Conservation (phyloP, 2,888 invertebrate genomes). For the Heliconius ethilla region DNA sequence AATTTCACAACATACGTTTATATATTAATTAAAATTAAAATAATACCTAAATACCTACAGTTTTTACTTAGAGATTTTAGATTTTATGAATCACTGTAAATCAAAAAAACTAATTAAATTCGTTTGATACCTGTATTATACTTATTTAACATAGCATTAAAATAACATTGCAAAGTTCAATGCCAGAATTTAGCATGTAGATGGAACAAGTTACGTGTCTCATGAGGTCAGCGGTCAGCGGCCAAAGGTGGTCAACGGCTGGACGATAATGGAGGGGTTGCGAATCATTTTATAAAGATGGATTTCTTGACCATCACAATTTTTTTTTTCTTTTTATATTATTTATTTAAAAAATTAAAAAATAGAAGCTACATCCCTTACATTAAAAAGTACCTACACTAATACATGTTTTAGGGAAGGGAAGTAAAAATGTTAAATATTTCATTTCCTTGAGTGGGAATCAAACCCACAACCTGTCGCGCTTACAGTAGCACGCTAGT, state of each 20-base stretch:
- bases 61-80: not conserved
- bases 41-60: not conserved
- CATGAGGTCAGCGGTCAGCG: conserved; percentile 71
- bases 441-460: too few relatives aligned
- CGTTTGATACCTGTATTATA: not conserved
- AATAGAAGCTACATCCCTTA: not conserved
- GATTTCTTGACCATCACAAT: conserved; percentile 19
- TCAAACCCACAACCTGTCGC: too few relatives aligned
- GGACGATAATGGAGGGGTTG: conserved; percentile 62
- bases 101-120: not conserved
- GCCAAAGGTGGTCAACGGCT: conserved; percentile 78
- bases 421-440: too few relatives aligned
- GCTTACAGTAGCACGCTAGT: too few relatives aligned
- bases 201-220: conserved; percentile 62
- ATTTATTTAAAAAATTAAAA: not conserved
- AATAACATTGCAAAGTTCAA: conserved; percentile 58
- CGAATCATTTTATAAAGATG: conserved; percentile 55
- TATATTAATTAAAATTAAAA: not conserved
- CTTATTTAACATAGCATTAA: conserved; percentile 12
- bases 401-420: not conserved
- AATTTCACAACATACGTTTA: not conserved
- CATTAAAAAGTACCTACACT: not conserved
- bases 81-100: not conserved
- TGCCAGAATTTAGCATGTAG: conserved; percentile 45
- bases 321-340: not conserved